Conservation (phyloP, 2,888 invertebrate genomes). For the Creontiades dilutus region DNA sequence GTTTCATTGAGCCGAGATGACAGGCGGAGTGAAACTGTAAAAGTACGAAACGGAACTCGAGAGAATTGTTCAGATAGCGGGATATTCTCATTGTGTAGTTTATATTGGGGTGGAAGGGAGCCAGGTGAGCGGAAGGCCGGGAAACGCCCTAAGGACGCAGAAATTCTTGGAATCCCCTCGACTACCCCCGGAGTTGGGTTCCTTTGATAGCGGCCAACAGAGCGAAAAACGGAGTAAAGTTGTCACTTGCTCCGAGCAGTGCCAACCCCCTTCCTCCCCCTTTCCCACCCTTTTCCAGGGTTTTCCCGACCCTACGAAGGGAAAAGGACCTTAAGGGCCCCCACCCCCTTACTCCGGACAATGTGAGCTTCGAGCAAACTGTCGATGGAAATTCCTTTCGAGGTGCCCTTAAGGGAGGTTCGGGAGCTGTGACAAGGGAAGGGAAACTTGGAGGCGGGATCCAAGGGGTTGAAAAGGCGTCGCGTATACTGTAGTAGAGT, state of each 20-base stretch:
- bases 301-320: not conserved
- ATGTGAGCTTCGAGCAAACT: constrained; percentile 54
- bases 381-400: constrained; percentile 61
- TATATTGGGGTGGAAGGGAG: constrained; percentile 11
- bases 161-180: constrained; percentile 52
- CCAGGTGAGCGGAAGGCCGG: not conserved
- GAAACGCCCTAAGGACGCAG: constrained; percentile 23
- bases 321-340: not conserved
- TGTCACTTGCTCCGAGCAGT: constrained; percentile 51
- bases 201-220: constrained; percentile 62
- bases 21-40: constrained; percentile 22
- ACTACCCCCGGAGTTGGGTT: not conserved
- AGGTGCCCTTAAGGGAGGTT: constrained; percentile 42
- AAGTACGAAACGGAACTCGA: not conserved
- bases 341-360: constrained; percentile 30
- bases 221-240: constrained; percentile 65
- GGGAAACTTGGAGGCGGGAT: not conserved
- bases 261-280: not conserved
- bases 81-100: constrained; percentile 54
- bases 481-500: constrained; percentile 25
- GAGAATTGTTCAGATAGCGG: constrained; percentile 18
- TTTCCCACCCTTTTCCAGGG: not conserved
- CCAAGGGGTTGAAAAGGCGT: constrained; percentile 23
- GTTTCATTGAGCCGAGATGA: constrained; percentile 17
- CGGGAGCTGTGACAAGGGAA: constrained; percentile 21